Conservation (phyloP, 2,797 vertebrate species). For the Helicolenus hilgendorfi region DNA sequence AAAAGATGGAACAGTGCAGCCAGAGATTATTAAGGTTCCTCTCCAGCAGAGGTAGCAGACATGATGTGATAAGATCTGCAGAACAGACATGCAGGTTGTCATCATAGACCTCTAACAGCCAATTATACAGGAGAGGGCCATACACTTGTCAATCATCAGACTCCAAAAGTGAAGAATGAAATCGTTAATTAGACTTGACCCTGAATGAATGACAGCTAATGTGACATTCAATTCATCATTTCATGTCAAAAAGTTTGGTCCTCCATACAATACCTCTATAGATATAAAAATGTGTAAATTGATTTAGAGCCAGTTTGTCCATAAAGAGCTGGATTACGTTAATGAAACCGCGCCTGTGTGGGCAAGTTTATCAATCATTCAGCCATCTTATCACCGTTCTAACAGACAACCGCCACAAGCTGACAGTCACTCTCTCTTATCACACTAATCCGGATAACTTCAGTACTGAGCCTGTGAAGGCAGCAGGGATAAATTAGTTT, state of each 20-base stretch:
- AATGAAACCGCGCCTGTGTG: constrained; percentile 29
- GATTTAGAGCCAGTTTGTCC: constrained; percentile 4
- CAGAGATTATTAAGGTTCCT: constrained; percentile 25
- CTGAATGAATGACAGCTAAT: constrained; percentile 10
- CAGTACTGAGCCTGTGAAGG: constrained; percentile 59
- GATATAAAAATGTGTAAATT: constrained; percentile 6
- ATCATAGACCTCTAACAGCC: background rate
- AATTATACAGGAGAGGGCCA: background rate
- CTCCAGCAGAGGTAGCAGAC: constrained; percentile 7
- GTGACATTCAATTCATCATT: constrained; percentile 18
- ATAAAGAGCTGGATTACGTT: constrained; percentile 29
- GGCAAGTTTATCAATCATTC: constrained; percentile 77
- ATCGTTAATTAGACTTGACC: constrained; percentile 12
- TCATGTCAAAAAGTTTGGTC: constrained; percentile 2
- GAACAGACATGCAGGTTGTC: background rate
- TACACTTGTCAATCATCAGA: constrained; percentile 42
- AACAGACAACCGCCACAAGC: constrained; percentile 44
- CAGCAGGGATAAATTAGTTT: constrained; percentile 84
- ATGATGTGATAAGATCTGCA: constrained; percentile 26
- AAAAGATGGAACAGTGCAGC: constrained; percentile 33
- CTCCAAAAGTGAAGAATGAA: background rate
- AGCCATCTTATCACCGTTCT: constrained; percentile 57
- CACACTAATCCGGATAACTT: constrained; percentile 84
- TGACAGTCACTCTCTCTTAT: constrained; percentile 76
- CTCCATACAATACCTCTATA: background rate